Evolutionary conservation across 2,888 invertebrate genomes (phyloP).

Genomic region (Torymus auratus): DNA sequence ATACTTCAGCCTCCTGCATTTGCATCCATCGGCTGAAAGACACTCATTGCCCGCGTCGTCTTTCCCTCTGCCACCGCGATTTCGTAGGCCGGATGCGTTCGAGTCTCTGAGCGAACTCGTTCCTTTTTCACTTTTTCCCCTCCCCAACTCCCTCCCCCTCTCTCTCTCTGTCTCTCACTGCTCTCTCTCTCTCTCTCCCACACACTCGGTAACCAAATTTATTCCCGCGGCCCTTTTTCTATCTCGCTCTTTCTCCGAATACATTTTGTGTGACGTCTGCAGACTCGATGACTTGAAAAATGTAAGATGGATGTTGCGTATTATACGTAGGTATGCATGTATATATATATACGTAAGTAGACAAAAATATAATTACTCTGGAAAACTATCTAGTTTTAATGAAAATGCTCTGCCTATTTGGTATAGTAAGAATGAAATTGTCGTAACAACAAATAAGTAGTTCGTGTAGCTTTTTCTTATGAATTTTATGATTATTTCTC

Average conservation of each 20-base stretch:
- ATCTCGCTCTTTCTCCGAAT: neutral
- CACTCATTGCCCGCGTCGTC: too few species aligned
- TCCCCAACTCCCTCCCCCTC: neutral
- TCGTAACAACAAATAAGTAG: too few species aligned
- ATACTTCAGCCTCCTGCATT: too few species aligned
- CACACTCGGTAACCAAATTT: constrained; percentile 52
- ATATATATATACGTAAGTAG: too few species aligned
- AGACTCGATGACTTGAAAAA: constrained; percentile 58
- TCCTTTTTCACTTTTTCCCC: neutral
- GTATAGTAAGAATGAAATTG: too few species aligned
- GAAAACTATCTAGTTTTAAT: too few species aligned
- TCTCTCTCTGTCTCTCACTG: neutral
- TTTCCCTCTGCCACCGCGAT: neutral
- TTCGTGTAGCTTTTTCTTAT: too few species aligned
- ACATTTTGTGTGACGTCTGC: constrained; percentile 40
- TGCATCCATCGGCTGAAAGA: too few species aligned
- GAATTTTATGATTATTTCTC: too few species aligned
- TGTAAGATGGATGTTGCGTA: constrained; percentile 45
- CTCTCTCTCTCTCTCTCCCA: constrained; percentile 10
- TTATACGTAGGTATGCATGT: neutral
- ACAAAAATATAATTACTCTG: too few species aligned
- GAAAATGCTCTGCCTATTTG: too few species aligned
- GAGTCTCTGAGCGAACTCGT: neutral
- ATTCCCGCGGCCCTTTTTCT: constrained; percentile 35
- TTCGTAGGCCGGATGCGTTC: constrained; percentile 38